A percentile compares a stretch with the other conserved stretches of the same genome.
These are phyloP conservation scores for Sciaenops ocellatus DNA, from an alignment of 2,797 vertebrate species.

Conservation along the genomic window DNA sequence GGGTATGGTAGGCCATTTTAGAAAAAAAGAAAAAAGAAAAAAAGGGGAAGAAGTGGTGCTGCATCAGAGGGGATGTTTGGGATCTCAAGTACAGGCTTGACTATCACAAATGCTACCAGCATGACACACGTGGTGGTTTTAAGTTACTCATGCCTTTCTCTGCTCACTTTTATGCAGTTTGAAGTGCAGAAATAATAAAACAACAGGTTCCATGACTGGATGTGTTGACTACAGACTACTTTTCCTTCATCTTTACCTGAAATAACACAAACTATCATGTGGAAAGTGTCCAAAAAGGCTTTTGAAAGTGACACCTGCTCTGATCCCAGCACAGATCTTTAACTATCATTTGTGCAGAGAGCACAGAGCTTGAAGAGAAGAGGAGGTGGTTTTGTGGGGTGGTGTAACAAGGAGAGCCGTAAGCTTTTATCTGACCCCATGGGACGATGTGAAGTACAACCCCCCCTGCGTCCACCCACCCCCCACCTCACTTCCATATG, in stretches of 20 bases:
- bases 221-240: background rate
- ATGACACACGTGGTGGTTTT: slow-evolving; percentile 3
- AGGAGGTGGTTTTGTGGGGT: slow-evolving; percentile 36
- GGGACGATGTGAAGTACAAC: slow-evolving; percentile 75
- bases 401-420: slow-evolving; percentile 53
- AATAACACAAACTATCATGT: background rate
- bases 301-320: slow-evolving; percentile 30
- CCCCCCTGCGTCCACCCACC: slow-evolving; percentile 72
- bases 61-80: slow-evolving; percentile 60
- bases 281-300: slow-evolving; percentile 4
- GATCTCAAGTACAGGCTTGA: slow-evolving; percentile 53
- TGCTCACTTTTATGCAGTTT: slow-evolving; percentile 3
- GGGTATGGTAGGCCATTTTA: slow-evolving; percentile 73
- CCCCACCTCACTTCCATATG: slow-evolving; percentile 80
- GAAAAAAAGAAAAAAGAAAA: slow-evolving; percentile 8
- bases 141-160: background rate
- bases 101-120: slow-evolving; percentile 22
- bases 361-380: slow-evolving; percentile 34
- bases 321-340: slow-evolving; percentile 33
- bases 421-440: slow-evolving; percentile 83
- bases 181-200: slow-evolving; percentile 1
- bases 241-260: background rate
- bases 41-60: slow-evolving; percentile 48
- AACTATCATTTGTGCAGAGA: slow-evolving; percentile 52
- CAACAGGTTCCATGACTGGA: background rate